Evolutionary conservation across 92 coral and sea anemone genomes (phyloP), one percentile per base, ranked within the genome.

Genomic region (Umimayanthus kanabou): DNA sequence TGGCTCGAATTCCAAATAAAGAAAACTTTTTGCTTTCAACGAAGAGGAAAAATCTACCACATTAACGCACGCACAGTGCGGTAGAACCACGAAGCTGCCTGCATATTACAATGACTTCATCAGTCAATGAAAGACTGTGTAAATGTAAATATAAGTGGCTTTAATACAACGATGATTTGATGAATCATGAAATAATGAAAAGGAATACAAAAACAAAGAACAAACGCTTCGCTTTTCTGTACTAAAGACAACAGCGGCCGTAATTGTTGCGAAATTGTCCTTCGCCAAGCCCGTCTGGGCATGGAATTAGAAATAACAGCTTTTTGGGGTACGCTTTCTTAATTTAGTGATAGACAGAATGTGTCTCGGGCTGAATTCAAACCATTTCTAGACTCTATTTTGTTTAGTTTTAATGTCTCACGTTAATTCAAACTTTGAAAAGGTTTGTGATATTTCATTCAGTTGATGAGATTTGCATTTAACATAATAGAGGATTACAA

Each of bases 401-500:
- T 5, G 39, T 8, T 9, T 11, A 37, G 11, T 81, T 39, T 81
- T 16, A n/a, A 20, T 30, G 76, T 6, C 23, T 15, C 49, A 0
- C 14, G 58, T 67, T 39, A 67, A 22, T 16, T 25, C 50, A 40
- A 37, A 6, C 50, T 39, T 42, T 66, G 76, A 67, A 82, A 79
- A 10, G 67, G 28, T 79, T 30, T 49, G 43, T 53, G 16, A 18
- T n/a, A 26, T 25, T 76, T 20, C 43, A 16, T n/a, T 2, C 37
- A 33, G 37, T 33, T 79, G 40, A 79, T n/a, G 49, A 42, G 20
- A 82, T 66, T 40, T 67, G 39, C 85, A 39, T 39, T 70, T 66
- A 39, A 67, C 18, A n/a, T n/a, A 65, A 42, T 66, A 30, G 9
- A 50, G 73, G 2, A 40, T 64, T 39, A 40, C 73, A 10, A 42